Base-by-base conservation (phyloP, 2,888 invertebrate genomes). In the Dendrolimus houi region DNA sequence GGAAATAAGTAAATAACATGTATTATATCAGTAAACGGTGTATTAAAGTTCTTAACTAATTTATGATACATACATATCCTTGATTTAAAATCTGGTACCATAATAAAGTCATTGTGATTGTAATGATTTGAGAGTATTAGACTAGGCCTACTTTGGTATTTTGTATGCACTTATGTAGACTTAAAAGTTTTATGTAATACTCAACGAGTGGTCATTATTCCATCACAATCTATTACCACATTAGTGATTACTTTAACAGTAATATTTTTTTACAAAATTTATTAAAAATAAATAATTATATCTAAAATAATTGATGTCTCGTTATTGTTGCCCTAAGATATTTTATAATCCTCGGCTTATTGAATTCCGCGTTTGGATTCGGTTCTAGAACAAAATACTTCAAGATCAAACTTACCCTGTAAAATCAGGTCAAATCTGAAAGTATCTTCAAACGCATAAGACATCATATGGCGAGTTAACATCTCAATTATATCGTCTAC, bases 171-270 rank as follows among this genome's bases (percentile, higher is more conserved):
- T 29, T 55, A 41, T 13, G 54, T 55, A 47, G 55, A 13, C 54
- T 54, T 56, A n/a, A 54, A 60, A 56, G 54, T 55, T 63, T 55
- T 47, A 10, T 47, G 9, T 59, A 83, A 86, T 86, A 85, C 85
- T 86, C 86, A 84, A 67, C 67, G 65, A 75, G 81, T 84, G 80
- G 79, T 81, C 64, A 71, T 71, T 75, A 75, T 75, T 81, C 81
- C 86, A 88, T 88, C 89, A 87, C 87, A 87, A 85, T 83, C 71
- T 79, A 77, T 29, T 83, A 87, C 87, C 85, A 83, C 83, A 70
- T 77, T 85, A 85, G 83, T 79, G 75, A 82, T 80, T 81, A 81
- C 72, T 71, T 77, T 79, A 77, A 81, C 77, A 80, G 77, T 81
- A 79, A 83, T 81, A 75, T 77, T 82, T 79, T 81, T 85, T 82